Base-by-base conservation (phyloP, 2,888 invertebrate genomes). In the Lasius fuliginosus region DNA sequence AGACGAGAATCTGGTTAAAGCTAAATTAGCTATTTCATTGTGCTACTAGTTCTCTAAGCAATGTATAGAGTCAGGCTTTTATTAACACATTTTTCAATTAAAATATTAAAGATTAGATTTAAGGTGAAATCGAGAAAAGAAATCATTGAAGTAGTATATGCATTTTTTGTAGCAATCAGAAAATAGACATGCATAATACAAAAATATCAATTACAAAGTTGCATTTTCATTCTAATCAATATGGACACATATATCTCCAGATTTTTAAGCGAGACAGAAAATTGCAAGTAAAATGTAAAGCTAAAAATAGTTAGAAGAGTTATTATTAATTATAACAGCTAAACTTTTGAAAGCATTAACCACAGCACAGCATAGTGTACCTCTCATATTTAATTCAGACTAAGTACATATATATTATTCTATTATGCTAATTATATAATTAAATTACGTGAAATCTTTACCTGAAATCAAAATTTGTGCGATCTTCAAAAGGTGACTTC, bases 401-500 rank as follows among this genome's bases (percentile, higher is more conserved):
- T 5, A n/a, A 49, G 5, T 30, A 36, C 3, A 5, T 36, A 46
- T 27, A 30, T 33, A 62, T 33, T 33, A n/a, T 53, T n/a, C 30
- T 15, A 33, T n/a, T 15, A 15, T 18, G 23, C 11, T 15, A 62
- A 12, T n/a, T 12, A 33, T 8, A 5, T 62, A 27, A 62, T n/a
- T 30, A 53, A 53, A n/a, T 53, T n/a, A 8, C 49, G 11, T 27
- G 49, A 42, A 56, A 77, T 56, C 5, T 53, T 71, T 56, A 77
- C 27, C 40, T 30, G 4, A 77, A 77, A 56, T 69, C 18, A 69
- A 77, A 77, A 71, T 40, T 65, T 18, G 6, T 11, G 15, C 53
- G 18, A 77, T 68, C 69, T 42, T 27, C 46, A 46, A 40, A 49
- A n/a, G 8, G 18, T n/a, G n/a, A 53, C 8, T 53, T 65, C 12